Base-by-base conservation (phyloP, 2,888 invertebrate species). In the Hartigia nigra region DNA sequence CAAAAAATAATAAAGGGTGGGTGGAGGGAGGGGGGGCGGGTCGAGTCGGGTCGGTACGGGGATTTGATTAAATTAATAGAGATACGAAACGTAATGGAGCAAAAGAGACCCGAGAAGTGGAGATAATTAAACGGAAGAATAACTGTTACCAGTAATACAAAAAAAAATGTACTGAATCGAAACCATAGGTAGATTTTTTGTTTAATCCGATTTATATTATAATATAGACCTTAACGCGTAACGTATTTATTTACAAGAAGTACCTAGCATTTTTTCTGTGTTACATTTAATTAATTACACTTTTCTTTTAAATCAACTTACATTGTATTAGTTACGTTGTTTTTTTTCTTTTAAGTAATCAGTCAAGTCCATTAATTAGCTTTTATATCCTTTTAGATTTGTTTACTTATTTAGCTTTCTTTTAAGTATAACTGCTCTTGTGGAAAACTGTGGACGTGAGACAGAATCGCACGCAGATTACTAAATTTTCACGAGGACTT, bases 301-400 rank as follows among this genome's bases (percentile, higher is more conserved):
- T 4, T 75, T 55, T 32, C 11, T n/a, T 84, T 82, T 81, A 83
- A 84, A 85, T 79, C 78, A 81, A 82, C 82, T 85, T 83, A 84
- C 74, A 78, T 79, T 69, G 74, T 78, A 80, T 78, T 83, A 78
- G 78, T 82, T 84, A 83, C 78, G 80, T 82, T 78, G 79, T 82
- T 83, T 39, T 74, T 80, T 81, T 83, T 55, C 37, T 80, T 85
- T 84, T 84, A 87, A 88, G 87, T 88, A 85, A 85, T 87, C 89
- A 89, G 89, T 90, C 88, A 84, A 87, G 84, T 88, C 84, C 83
- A 86, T 86, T 82, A 84, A 85, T 84, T 85, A 84, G 35, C 76
- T 32, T 77, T 80, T 85, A 83, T 80, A 84, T 81, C 83, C 79
- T 78, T 80, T 84, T 82, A 81, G 77, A 81, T 81, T 84, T 82